Evolutionary conservation across 2,888 invertebrate species (phyloP).

Genomic region (Halictus ligatus): DNA sequence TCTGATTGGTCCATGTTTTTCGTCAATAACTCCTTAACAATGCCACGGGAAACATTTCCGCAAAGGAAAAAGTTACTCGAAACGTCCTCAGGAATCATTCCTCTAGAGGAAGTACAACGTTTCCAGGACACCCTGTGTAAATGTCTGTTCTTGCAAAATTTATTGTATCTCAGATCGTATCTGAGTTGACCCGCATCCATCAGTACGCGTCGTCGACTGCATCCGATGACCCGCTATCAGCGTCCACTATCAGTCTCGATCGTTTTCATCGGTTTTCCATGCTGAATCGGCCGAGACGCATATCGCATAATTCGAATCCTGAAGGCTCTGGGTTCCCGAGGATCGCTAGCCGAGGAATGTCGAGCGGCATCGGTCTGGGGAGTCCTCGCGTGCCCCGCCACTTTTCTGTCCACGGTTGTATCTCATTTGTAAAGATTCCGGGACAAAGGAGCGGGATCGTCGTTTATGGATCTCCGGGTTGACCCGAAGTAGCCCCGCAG

Average conservation of each 20-base stretch:
- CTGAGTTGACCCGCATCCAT: constrained; percentile 33
- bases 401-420: constrained; percentile 71
- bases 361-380: constrained; percentile 67
- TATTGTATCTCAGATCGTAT: not conserved
- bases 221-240: constrained; percentile 53
- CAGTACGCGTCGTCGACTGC: constrained; percentile 37
- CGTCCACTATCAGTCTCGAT: constrained; percentile 37
- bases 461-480: constrained; percentile 77
- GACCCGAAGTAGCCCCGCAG: constrained; percentile 72
- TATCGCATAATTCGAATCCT: constrained; percentile 69
- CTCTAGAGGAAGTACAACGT: no score
- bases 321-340: not conserved
- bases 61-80: no score
- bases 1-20: no score
- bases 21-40: no score
- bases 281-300: constrained; percentile 69
- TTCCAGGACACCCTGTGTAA: no score
- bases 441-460: constrained; percentile 77
- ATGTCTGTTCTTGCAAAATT: no score
- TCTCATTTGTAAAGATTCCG: constrained; percentile 83
- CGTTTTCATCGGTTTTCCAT: constrained; percentile 20
- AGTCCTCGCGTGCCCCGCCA: constrained; percentile 51
- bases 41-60: no score
- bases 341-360: constrained; percentile 69
- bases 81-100: no score